phyloP scores from a whole-genome alignment of 2,888 invertebrate genomes.

The Sminthurides aquaticus region DNA sequence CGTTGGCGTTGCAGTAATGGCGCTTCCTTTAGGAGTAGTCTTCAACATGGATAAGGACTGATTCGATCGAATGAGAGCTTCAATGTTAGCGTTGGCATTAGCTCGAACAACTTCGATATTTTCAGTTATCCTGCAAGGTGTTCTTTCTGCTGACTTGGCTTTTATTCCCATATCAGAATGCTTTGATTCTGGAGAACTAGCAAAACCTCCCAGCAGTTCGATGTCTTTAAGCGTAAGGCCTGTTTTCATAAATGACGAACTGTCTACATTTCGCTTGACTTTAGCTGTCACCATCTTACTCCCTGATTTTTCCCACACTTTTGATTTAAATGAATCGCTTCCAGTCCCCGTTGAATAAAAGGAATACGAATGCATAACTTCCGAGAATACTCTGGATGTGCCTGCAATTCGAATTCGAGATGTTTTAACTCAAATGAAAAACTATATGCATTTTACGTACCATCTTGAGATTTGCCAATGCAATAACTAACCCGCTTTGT shows the following conservation, averaged over 20 bases:
- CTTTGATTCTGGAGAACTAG: slow-evolving; percentile 17
- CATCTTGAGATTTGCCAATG: too few species aligned
- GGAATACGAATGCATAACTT: slow-evolving; percentile 9
- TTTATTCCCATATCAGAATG: background rate
- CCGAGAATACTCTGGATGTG: background rate
- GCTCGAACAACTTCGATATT: slow-evolving; percentile 24
- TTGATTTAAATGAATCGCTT: slow-evolving; percentile 19
- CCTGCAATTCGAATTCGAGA: background rate
- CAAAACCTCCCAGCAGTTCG: slow-evolving; percentile 24
- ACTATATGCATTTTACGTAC: too few species aligned
- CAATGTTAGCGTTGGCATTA: slow-evolving; percentile 29
- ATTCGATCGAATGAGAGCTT: slow-evolving; percentile 28
- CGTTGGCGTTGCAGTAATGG: slow-evolving; percentile 29
- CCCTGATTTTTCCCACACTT: slow-evolving; percentile 37
- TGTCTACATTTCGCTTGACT: slow-evolving; percentile 35
- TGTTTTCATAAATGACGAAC: slow-evolving; percentile 22
- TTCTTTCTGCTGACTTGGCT: background rate
- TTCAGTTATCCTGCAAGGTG: slow-evolving; percentile 8
- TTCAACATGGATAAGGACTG: slow-evolving; percentile 16
- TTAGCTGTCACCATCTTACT: slow-evolving; percentile 35
- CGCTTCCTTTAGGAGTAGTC: slow-evolving; percentile 2
- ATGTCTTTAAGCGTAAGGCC: slow-evolving; percentile 29
- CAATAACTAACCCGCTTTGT: slow-evolving; percentile 14
- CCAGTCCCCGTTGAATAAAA: slow-evolving; percentile 19
- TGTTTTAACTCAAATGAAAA: too few species aligned